Percentiles rank a stretch among this genome's conserved stretches.
phyloP scores from a whole-genome alignment of 2,797 vertebrate genomes.

The Malurus leucopterus region DNA sequence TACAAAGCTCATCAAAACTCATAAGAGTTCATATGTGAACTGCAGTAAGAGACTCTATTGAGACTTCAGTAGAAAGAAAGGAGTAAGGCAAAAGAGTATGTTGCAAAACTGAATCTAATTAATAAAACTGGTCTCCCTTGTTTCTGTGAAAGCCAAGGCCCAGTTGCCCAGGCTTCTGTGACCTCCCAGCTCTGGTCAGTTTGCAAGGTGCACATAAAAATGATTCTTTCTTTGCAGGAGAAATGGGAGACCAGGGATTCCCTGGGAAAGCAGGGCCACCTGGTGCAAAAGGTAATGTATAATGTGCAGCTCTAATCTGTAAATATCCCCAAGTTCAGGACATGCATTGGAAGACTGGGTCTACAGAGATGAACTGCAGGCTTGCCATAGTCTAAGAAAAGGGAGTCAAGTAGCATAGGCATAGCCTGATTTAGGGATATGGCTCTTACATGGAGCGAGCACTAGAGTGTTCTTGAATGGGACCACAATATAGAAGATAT shows the following conservation, averaged over 20 bases:
- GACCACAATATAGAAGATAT: background rate
- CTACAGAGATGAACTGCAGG: background rate
- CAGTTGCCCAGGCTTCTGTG: background rate
- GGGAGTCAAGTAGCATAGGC: background rate
- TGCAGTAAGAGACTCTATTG: background rate
- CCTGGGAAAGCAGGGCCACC: slow-evolving; percentile 13
- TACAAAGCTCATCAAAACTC: background rate
- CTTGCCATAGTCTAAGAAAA: background rate
- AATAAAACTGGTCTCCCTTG: background rate
- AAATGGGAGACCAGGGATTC: background rate
- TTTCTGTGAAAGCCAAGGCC: background rate
- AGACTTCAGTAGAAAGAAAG: background rate
- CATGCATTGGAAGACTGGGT: background rate
- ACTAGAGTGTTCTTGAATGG: background rate
- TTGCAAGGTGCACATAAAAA: background rate
- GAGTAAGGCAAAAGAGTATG: background rate
- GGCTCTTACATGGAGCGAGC: background rate
- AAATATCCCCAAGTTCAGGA: background rate
- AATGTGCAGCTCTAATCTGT: background rate
- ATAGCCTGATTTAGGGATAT: background rate
- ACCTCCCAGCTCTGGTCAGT: background rate
- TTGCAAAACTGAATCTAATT: background rate
- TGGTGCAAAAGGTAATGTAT: background rate
- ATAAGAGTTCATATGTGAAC: background rate
- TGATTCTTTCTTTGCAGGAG: background rate